These are phyloP conservation scores for Ischnus inquisitorius DNA, from an alignment of 2,888 invertebrate species.

Conservation along the genomic window DNA sequence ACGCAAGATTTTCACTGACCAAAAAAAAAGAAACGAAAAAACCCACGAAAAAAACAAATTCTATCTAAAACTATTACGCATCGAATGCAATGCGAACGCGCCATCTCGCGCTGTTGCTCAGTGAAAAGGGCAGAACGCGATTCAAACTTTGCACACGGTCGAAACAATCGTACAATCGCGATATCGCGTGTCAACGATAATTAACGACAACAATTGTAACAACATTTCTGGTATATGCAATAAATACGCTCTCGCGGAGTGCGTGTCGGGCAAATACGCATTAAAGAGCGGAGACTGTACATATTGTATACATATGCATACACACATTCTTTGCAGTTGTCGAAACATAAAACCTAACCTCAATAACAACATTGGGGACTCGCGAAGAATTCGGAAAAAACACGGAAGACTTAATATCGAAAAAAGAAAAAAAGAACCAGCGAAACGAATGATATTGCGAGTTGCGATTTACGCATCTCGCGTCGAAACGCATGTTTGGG, in stretches of 20 bases:
- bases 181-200: not conserved
- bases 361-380: not conserved
- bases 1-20: conserved; percentile 16
- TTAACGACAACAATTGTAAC: not conserved
- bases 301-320: not conserved
- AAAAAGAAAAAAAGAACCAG: not conserved
- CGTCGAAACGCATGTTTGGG: no score
- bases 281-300: not conserved
- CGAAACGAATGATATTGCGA: not conserved
- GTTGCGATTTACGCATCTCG: not conserved
- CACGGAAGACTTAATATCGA: not conserved
- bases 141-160: not conserved
- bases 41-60: not conserved
- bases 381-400: not conserved
- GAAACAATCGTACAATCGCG: not conserved
- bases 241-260: not conserved
- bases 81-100: not conserved
- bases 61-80: not conserved
- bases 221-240: not conserved
- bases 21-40: not conserved
- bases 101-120: conserved; percentile 7
- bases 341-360: not conserved
- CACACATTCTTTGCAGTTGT: no score
- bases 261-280: not conserved
- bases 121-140: not conserved